Evolutionary conservation across 53 echinoderm and acorn worm genomes (phyloP), one percentile per base, ranked within the genome.

Genomic region (Antedon mediterranea): DNA sequence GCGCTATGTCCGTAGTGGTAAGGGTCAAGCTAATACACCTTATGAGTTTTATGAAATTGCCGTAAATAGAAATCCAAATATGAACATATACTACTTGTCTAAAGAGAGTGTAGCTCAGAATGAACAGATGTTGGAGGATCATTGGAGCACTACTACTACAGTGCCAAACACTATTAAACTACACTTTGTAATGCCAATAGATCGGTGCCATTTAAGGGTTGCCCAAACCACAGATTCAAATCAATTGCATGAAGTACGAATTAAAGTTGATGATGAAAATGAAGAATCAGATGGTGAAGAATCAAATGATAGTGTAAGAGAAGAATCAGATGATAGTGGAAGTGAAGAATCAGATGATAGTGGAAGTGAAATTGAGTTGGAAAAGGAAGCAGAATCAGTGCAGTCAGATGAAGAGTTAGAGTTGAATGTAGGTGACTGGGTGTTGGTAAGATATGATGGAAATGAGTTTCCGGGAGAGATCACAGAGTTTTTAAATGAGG

Each of bases 381-480:
- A 41, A 7, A 41, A 41, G 5, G 41, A 41, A 41, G 41, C 41
- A 41, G 41, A 41, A 5, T 7, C 5, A 41, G 41, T 41, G 41
- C 41, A 41, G 41, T 13, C 41, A 41, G 41, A 41, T 41, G 41
- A 41, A 41, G 41, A 41, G 41, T 41, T 41, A 13, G 57, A 57
- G 57, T 57, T 57, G 57, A 57, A 57, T 18, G 9, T 79, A 43
- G 84, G 79, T 23, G 44, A 79, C 27, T 84, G 79, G 78, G 77
- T 23, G 28, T 76, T 77, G 20, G 77, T 82, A 27, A 23, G 71
- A 82, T 82, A 82, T 72, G 78, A 78, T 75, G 75, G 32, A 0
- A 28, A 77, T 29, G 29, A 43, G n/a, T 83, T 41, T 71, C 77
- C 83, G 27, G 83, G 78, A 0, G 83, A 78, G 32, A 74, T 78